These are phyloP conservation scores for Echinometra lucunter DNA, from an alignment of 53 echinoderm and acorn worm genomes.

Conservation along the genomic window DNA sequence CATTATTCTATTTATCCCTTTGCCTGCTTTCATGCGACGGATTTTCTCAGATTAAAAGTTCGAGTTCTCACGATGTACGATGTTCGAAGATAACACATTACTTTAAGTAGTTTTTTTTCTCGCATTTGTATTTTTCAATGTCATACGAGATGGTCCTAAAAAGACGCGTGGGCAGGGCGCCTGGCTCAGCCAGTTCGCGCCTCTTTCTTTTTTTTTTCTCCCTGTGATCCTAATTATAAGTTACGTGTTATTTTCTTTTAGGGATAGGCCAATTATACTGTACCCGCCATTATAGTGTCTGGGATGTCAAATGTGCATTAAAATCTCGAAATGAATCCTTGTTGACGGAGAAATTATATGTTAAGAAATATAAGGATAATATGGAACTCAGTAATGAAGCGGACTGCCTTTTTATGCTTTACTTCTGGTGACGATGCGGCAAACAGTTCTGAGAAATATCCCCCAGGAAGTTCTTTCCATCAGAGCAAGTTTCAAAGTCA, in stretches of 20 bases:
- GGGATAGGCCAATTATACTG: too few species aligned
- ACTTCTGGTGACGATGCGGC: background rate
- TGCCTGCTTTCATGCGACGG: background rate
- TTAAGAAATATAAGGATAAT: background rate
- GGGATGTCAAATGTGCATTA: background rate
- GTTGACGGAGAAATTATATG: background rate
- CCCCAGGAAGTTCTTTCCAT: too few species aligned
- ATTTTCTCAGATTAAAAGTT: background rate
- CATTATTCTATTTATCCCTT: background rate
- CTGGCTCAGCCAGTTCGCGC: background rate
- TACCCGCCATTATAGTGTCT: background rate
- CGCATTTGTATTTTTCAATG: background rate
- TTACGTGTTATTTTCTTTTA: background rate
- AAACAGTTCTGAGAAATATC: conserved; percentile 37
- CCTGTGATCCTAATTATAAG: background rate
- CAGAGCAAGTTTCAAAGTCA: background rate
- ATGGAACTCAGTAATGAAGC: background rate
- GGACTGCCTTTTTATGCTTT: background rate
- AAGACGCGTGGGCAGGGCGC: background rate
- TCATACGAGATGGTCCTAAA: background rate
- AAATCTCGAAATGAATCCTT: background rate
- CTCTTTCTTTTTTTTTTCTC: background rate
- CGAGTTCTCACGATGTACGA: background rate
- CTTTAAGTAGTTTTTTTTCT: background rate
- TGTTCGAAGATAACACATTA: background rate